Evolutionary conservation across 2,113 vertebrate species (phyloP), one percentile per base, ranked within the genome.

Genomic region (Atherinomorus stipes): DNA sequence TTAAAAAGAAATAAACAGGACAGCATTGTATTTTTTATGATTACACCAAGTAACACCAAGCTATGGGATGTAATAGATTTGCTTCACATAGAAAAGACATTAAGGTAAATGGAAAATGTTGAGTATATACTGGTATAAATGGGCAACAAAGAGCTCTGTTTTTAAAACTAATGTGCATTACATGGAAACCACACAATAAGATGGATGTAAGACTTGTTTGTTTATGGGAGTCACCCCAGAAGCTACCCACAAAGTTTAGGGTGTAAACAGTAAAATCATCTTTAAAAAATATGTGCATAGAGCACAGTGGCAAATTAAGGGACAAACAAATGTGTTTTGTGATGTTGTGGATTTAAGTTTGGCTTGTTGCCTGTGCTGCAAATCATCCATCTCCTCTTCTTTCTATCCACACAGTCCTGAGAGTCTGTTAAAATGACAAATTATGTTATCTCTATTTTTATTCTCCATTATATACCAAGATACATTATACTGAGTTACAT

Each of bases 301-400:
- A 58, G 53, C 42, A 74, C 64, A 64, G 53, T 56, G 56, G 40
- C 74, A 57, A 72, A 45, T 53, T 31, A 64, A 19, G 28, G 61
- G 40, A 74, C 26, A 28, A 19, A 45, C n/a, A 15, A 28, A 54
- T 74, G 50, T 72, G 58, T 45, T 74, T 19, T 80, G 61, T 42
- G 19, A 80, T 80, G 63, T 71, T 83, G 76, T 77, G 83, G 79
- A 86, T 86, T 76, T 69, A 70, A 51, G 49, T 74, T 64, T 51
- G 28, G 61, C 31, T 85, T 75, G 63, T 52, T 66, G 76, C 67
- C 64, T 23, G 1, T 63, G 74, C 63, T 72, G 15, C 31, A 38
- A 34, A 40, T 83, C 69, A 65, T 60, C 16, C 40, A 23, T 65
- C 42, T 21, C 2, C 23, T 70, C 21, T 54, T 69, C 34, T 58